phyloP scores from a whole-genome alignment of 2,888 invertebrate genomes.

The Leucophora obtusa region DNA sequence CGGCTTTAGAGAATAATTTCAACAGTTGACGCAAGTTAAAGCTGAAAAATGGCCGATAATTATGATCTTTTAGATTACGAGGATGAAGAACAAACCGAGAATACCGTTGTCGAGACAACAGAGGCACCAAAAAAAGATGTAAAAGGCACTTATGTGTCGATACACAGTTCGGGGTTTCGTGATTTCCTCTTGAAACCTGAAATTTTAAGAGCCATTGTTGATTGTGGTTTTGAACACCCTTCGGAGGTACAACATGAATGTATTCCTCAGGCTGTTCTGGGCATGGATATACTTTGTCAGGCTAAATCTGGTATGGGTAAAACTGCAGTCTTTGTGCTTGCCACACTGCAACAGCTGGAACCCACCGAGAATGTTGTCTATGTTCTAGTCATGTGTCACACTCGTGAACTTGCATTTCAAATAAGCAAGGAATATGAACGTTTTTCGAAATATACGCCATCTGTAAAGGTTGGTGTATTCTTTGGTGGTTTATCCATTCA shows the following conservation, averaged over 20 bases:
- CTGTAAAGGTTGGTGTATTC: conserved; percentile 96
- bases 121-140: conserved; percentile 92
- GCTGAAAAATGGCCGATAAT: conserved; percentile 87
- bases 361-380: conserved; percentile 97
- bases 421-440: conserved; percentile 99
- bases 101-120: conserved; percentile 85
- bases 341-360: conserved; percentile 98
- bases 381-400: conserved; percentile 99
- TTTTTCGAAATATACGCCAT: conserved; percentile 98
- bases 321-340: conserved; percentile 99
- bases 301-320: conserved; percentile 99
- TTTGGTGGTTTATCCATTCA: conserved; percentile 98
- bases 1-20: conserved; percentile 19
- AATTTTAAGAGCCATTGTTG: conserved; percentile 97
- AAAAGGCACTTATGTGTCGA: conserved; percentile 97
- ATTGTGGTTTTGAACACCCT: conserved; percentile 99
- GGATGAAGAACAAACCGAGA: conserved; percentile 96
- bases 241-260: conserved; percentile 99
- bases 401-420: conserved; percentile 99
- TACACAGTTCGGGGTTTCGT: conserved; percentile 98
- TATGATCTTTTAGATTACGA: conserved; percentile 99
- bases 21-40: background rate
- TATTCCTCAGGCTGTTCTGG: conserved; percentile 99
- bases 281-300: conserved; percentile 99
- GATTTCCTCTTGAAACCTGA: conserved; percentile 99